Evolutionary conservation across 2,888 invertebrate genomes (phyloP).

Genomic region (Cheilosia impressa): DNA sequence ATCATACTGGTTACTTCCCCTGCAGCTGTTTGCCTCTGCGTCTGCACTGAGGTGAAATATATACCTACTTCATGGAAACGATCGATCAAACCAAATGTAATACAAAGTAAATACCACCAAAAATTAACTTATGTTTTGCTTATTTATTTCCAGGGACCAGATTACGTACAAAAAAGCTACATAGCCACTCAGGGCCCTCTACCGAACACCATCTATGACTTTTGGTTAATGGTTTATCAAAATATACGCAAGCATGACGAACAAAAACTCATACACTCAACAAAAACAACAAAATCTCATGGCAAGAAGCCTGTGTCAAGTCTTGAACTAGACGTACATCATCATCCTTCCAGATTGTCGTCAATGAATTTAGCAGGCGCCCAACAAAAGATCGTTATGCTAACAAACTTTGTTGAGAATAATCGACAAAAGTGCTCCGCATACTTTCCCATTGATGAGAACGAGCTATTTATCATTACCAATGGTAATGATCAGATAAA

Average conservation of each 20-base stretch:
- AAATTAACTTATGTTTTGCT: neutral
- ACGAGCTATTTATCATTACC: constrained; percentile 84
- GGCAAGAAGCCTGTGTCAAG: neutral
- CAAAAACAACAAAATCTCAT: neutral
- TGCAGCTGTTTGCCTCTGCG: too few species aligned
- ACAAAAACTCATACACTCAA: constrained; percentile 3
- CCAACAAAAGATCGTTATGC: constrained; percentile 91
- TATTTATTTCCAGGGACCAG: constrained; percentile 89
- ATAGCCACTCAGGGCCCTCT: constrained; percentile 97
- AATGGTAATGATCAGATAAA: constrained; percentile 70
- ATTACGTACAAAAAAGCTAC: constrained; percentile 93
- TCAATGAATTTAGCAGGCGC: constrained; percentile 3
- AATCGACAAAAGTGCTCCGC: constrained; percentile 94
- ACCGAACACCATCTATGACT: constrained; percentile 94
- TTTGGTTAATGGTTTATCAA: constrained; percentile 93
- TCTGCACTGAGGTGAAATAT: too few species aligned
- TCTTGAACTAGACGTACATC: neutral
- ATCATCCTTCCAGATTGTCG: neutral
- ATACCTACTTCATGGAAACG: too few species aligned
- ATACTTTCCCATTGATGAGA: constrained; percentile 89
- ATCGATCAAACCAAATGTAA: too few species aligned
- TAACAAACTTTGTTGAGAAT: constrained; percentile 94
- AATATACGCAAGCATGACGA: constrained; percentile 82
- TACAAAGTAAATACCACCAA: too few species aligned
- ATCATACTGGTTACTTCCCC: too few species aligned